These are phyloP conservation scores for Kuschelorhynchus macadamiae DNA, from an alignment of 2,888 invertebrate species.

Conservation along the genomic window DNA sequence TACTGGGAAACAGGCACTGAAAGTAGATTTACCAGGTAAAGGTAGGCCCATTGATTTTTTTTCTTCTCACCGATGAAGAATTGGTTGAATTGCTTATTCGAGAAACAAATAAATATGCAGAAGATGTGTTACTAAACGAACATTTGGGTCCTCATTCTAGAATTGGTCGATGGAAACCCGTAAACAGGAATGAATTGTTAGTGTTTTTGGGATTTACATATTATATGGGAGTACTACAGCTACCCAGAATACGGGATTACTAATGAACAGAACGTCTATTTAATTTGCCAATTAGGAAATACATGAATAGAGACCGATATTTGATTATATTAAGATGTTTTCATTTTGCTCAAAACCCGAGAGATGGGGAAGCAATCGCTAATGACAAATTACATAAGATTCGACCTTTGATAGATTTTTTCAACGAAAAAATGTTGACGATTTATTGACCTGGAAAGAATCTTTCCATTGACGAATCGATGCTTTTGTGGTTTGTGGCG, in stretches of 20 bases:
- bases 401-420: conserved; percentile 60
- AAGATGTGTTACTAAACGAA: too few relatives aligned
- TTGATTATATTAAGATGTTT: conserved; percentile 32
- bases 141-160: too few relatives aligned
- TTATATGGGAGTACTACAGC: too few relatives aligned
- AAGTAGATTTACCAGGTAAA: too few relatives aligned
- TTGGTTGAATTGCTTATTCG: too few relatives aligned
- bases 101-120: too few relatives aligned
- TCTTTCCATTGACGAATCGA: conserved; percentile 1
- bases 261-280: conserved; percentile 44
- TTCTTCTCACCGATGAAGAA: too few relatives aligned
- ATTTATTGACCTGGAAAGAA: conserved; percentile 49
- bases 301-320: conserved; percentile 42
- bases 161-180: too few relatives aligned
- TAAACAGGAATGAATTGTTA: too few relatives aligned
- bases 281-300: conserved; percentile 21
- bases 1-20: too few relatives aligned
- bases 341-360: conserved; percentile 26
- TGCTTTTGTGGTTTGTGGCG: conserved; percentile 12
- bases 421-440: conserved; percentile 50
- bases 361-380: conserved; percentile 9
- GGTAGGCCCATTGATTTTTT: too few relatives aligned
- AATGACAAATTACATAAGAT: conserved; percentile 57
- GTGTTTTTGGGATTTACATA: too few relatives aligned
- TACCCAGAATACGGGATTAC: conserved; percentile 12